These are phyloP conservation scores for Nomada fucata DNA, from an alignment of 2,888 invertebrate species.

Conservation along the genomic window DNA sequence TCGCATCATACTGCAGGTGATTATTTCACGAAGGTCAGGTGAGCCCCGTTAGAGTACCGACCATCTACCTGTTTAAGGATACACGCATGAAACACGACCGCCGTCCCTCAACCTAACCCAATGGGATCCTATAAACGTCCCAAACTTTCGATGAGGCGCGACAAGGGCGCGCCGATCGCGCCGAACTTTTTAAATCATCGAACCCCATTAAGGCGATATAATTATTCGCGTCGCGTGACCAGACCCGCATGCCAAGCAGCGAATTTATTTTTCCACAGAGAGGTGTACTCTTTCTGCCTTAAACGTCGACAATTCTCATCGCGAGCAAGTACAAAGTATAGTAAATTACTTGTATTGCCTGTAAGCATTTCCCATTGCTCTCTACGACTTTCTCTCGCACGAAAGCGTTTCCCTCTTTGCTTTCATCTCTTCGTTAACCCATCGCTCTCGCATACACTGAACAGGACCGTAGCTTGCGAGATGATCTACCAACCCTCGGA, in stretches of 20 bases:
- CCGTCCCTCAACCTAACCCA: constrained; percentile 24
- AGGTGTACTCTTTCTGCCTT: too few species aligned
- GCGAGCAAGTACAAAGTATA: too few species aligned
- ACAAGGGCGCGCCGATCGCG: not conserved
- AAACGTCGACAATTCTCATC: too few species aligned
- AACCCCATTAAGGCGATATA: constrained; percentile 9
- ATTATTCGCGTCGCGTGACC: constrained; percentile 27
- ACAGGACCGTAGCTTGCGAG: not conserved
- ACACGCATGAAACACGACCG: constrained; percentile 14
- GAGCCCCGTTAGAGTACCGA: constrained; percentile 21
- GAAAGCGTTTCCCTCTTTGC: too few species aligned
- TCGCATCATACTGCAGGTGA: constrained; percentile 23
- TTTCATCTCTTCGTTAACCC: too few species aligned
- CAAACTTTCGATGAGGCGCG: constrained; percentile 44
- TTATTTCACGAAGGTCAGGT: constrained; percentile 47
- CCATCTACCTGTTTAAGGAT: constrained; percentile 47
- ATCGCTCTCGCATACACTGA: too few species aligned
- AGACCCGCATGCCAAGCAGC: not conserved
- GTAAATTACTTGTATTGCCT: too few species aligned
- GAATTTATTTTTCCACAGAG: not conserved
- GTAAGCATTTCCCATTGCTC: too few species aligned
- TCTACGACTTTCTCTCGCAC: too few species aligned
- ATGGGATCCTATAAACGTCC: constrained; percentile 37
- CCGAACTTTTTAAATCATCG: constrained; percentile 35
- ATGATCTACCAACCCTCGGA: constrained; percentile 21